These are phyloP conservation scores for Endotricha flammealis DNA, from an alignment of 2,888 invertebrate genomes.

Conservation along the genomic window DNA sequence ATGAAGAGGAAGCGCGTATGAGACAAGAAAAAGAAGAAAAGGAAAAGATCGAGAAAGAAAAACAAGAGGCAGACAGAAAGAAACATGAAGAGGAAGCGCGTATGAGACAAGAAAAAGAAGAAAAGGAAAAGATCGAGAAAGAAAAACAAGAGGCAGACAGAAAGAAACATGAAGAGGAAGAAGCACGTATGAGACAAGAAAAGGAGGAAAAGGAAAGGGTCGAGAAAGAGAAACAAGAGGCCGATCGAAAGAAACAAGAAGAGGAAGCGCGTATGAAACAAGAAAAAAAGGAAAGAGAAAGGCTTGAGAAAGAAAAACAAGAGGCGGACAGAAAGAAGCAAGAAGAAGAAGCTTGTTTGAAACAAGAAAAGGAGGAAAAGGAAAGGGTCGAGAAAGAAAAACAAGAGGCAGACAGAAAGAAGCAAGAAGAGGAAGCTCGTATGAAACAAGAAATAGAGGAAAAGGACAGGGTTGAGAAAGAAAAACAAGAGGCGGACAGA, in stretches of 20 bases:
- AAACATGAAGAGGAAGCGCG: neutral
- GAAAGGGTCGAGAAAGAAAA: conserved; percentile 18
- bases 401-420: conserved; percentile 21
- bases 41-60: neutral
- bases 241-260: conserved; percentile 5
- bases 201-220: conserved; percentile 14
- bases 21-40: conserved; percentile 6
- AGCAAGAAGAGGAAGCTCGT: conserved; percentile 14
- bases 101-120: conserved; percentile 5
- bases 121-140: conserved; percentile 4
- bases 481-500: conserved; percentile 10
- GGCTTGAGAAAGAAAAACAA: conserved; percentile 19
- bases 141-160: conserved; percentile 12
- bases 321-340: conserved; percentile 14
- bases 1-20: conserved; percentile 4
- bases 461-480: conserved; percentile 4
- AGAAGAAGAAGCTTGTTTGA: conserved; percentile 10
- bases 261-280: neutral
- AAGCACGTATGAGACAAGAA: conserved; percentile 13
- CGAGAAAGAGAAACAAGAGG: neutral
- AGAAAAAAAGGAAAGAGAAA: conserved; percentile 15
- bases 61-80: conserved; percentile 12
- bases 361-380: conserved; percentile 6
- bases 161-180: conserved; percentile 13
- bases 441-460: neutral